Percentiles rank a stretch among this genome's conserved stretches.
These are phyloP conservation scores for Hemibagrus wyckioides DNA, from an alignment of 2,113 vertebrate species.

Conservation along the genomic window DNA sequence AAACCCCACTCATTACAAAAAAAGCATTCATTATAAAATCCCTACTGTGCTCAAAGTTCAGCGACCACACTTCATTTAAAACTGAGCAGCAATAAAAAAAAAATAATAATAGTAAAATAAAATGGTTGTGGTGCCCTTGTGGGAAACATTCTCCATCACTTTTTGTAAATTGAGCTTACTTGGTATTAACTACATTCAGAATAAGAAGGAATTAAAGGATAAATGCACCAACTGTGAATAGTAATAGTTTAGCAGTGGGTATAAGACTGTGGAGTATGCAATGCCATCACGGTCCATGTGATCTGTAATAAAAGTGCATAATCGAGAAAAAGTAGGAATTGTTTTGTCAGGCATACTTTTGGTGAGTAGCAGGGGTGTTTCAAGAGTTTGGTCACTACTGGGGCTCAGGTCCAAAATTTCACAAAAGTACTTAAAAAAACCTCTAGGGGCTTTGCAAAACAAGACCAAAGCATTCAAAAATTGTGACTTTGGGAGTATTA, in stretches of 20 bases:
- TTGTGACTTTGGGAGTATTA: too few species aligned
- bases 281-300: neutral
- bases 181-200: constrained; percentile 65
- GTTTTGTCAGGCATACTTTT: too few species aligned
- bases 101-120: constrained; percentile 53
- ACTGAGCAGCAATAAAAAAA: constrained; percentile 72
- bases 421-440: too few species aligned
- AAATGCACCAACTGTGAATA: constrained; percentile 69
- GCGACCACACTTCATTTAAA: constrained; percentile 63
- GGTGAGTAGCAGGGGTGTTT: too few species aligned
- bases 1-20: constrained; percentile 61
- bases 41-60: constrained; percentile 57
- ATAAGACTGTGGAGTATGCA: neutral
- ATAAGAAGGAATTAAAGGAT: constrained; percentile 74
- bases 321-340: neutral
- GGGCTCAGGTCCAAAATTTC: too few species aligned
- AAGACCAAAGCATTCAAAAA: too few species aligned
- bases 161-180: constrained; percentile 72
- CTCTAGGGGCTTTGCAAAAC: too few species aligned
- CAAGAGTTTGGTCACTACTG: too few species aligned
- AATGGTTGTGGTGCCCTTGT: constrained; percentile 45
- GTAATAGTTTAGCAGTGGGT: constrained; percentile 60
- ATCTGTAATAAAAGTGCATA: neutral
- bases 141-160: constrained; percentile 65
- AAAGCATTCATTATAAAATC: constrained; percentile 68